A percentile compares a stretch with the other conserved stretches of the same genome.
These are phyloP conservation scores for Scolopax mira DNA, from an alignment of 2,113 vertebrate species.

Conservation along the genomic window DNA sequence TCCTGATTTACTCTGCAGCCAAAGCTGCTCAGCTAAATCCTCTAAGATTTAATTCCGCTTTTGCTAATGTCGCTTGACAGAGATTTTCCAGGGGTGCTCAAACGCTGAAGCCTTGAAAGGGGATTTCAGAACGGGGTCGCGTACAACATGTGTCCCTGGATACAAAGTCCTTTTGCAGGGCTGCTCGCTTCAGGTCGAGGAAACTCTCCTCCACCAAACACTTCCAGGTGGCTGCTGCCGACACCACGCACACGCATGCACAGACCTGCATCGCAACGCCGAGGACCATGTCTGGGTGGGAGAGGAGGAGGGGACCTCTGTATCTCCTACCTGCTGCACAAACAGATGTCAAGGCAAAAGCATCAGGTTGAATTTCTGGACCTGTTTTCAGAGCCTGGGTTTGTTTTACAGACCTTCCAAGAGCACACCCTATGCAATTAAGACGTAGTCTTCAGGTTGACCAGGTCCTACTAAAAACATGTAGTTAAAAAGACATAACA, in stretches of 20 bases:
- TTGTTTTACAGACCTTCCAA: not conserved
- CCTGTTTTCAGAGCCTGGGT: not conserved
- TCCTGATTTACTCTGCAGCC: constrained; percentile 32
- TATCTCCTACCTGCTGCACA: not conserved
- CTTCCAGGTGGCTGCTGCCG: not conserved
- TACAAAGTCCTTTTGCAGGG: not conserved
- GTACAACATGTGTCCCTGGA: not conserved
- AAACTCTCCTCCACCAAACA: not conserved
- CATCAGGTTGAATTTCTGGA: not conserved
- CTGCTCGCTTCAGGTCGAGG: not conserved
- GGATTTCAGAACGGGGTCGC: constrained; percentile 11
- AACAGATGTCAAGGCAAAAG: not conserved
- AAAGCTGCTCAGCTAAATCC: constrained; percentile 57
- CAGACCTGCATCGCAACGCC: rapidly evolving
- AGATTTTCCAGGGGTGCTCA: constrained; percentile 28
- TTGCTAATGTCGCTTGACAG: constrained; percentile 43
- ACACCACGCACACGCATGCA: rapidly evolving
- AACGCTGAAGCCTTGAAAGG: constrained; percentile 3
- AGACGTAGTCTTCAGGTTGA: not conserved
- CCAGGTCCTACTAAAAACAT: not conserved
- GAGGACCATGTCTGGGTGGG: not conserved
- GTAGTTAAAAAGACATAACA: not conserved
- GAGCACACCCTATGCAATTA: not conserved
- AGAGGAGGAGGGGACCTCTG: not conserved
- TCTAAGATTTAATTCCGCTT: constrained; percentile 27